These are phyloP conservation scores for Desmophyllum pertusum DNA, from an alignment of 92 coral and sea anemone genomes.

Conservation along the genomic window DNA sequence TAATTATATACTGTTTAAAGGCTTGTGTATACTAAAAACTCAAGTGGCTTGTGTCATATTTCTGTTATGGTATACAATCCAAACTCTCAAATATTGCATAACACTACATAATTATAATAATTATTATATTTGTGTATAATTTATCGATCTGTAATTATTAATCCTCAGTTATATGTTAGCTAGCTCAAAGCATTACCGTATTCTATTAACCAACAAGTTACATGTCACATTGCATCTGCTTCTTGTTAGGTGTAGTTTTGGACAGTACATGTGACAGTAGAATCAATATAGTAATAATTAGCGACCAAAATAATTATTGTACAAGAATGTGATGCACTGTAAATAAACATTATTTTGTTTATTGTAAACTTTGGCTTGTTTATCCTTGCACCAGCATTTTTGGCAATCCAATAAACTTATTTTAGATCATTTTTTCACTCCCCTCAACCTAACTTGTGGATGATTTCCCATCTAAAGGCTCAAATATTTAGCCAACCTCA, in stretches of 20 bases:
- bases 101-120: no score
- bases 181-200: slow-evolving; percentile 19
- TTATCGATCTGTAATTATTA: no score
- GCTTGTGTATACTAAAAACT: background rate
- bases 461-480: no score
- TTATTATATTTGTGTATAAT: background rate
- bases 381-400: no score
- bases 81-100: no score
- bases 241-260: background rate
- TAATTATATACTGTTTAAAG: no score
- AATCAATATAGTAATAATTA: background rate
- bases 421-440: no score
- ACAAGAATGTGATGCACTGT: slow-evolving; percentile 1
- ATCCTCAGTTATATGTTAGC: slow-evolving; percentile 3
- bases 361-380: background rate
- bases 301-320: background rate
- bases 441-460: no score
- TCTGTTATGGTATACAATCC: background rate
- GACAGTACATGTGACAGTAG: background rate
- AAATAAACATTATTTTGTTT: slow-evolving; percentile 24
- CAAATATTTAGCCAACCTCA: no score
- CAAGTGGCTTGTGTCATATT: background rate
- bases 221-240: background rate
- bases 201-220: background rate
- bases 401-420: no score